Base-by-base conservation (phyloP, 2,888 invertebrate species). In the Mystacides longicornis region DNA sequence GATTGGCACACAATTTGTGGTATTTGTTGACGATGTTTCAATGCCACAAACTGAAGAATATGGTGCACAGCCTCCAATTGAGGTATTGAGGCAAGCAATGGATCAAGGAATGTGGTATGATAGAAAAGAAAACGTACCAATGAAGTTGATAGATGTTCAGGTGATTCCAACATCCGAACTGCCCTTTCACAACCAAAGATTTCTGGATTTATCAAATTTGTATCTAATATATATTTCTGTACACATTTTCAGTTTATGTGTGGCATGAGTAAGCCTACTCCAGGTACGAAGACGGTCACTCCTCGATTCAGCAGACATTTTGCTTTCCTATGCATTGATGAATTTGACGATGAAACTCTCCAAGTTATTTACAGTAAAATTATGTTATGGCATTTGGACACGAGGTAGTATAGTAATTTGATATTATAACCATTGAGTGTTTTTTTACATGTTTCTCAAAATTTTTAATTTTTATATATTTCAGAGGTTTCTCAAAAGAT, bases 11-110 rank as follows among this genome's bases (percentile, higher is more conserved):
- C 83, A 85, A 65, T 85, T 87, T 70, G 87, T 96, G 14, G 83
- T 95, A 48, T 96, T 96, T 69, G 91, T 97, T 31, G 97, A 97
- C 67, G 96, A 97, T 69, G 83, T 97, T n/a, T 93, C 93, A 65
- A 93, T 96, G 93, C 96, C 96, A 0, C 76, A 89, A 64, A 85
- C 89, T 53, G 93, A 93, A 71, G 81, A 82, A 1, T 95, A 91
- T 66, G 96, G 95, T 0, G 94, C 95, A 0, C 95, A 96, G 69
- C 95, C 96, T 0, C 93, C 96, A 0, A 91, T 97, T 54, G 96
- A 97, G 69, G 75, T 97, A 43, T 71, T 97, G 21, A 77, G 96
- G 20, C 94, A 94, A 73, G 89, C 88, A 79, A 81, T 95, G 45
- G 96, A 96, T 70, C 89, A 94, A 63, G 83, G 84, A 62, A 86